Evolutionary conservation across 2,113 vertebrate species (phyloP).

Genomic region (Cryptotis parvus): DNA sequence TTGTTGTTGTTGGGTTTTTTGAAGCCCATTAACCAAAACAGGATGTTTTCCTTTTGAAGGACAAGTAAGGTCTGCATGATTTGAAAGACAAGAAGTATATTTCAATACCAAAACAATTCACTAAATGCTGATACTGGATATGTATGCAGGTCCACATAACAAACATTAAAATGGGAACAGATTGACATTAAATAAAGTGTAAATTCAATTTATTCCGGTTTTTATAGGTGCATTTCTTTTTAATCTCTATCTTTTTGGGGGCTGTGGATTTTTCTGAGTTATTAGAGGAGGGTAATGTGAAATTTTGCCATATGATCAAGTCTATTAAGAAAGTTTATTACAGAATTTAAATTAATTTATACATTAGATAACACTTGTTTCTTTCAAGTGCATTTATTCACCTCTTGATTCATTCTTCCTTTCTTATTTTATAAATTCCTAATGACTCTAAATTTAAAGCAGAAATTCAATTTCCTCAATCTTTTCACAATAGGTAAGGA

Average conservation of each 20-base stretch:
- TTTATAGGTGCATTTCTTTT: slow-evolving; percentile 30
- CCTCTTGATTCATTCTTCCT: not conserved
- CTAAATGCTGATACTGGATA: not conserved
- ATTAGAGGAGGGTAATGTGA: not conserved
- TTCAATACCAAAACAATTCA: slow-evolving; percentile 31
- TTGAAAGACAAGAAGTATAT: slow-evolving; percentile 62
- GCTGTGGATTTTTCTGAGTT: not conserved
- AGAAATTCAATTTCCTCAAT: slow-evolving; percentile 40
- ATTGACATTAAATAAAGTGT: slow-evolving; percentile 51
- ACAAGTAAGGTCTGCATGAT: slow-evolving; percentile 63
- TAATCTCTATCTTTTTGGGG: slow-evolving; percentile 55
- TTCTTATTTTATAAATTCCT: not conserved
- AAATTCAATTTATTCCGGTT: slow-evolving; percentile 3
- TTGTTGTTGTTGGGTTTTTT: not conserved
- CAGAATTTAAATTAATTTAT: slow-evolving; percentile 47
- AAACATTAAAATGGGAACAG: slow-evolving; percentile 53
- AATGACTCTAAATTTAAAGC: slow-evolving; percentile 39
- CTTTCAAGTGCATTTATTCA: slow-evolving; percentile 19
- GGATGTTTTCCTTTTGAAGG: slow-evolving; percentile 60
- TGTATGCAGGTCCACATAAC: not conserved
- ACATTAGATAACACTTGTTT: slow-evolving; percentile 44
- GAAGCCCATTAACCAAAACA: slow-evolving; percentile 49
- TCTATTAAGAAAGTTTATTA: slow-evolving; percentile 47
- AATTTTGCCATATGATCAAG: slow-evolving; percentile 44
- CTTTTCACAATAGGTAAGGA: slow-evolving; percentile 33